Percentiles rank a stretch among this genome's conserved stretches.
These are phyloP conservation scores for Selene dorsalis DNA, from an alignment of 2,797 vertebrate genomes.

Conservation along the genomic window DNA sequence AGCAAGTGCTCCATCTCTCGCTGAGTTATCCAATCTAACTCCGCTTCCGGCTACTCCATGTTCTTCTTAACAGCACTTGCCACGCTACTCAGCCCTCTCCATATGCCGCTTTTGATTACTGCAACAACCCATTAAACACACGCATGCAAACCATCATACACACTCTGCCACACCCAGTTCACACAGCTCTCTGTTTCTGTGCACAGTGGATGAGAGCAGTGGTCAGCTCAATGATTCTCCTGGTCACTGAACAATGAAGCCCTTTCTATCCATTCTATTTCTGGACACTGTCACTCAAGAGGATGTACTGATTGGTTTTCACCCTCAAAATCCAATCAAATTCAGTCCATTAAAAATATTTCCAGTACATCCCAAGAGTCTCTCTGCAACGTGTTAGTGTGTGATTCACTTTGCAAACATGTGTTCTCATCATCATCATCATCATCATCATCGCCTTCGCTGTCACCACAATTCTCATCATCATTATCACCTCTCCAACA, in stretches of 20 bases:
- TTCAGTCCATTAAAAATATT: conserved; percentile 15
- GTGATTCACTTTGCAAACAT: conserved; percentile 36
- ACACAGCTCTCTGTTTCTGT: conserved; percentile 31
- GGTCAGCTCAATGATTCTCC: conserved; percentile 28
- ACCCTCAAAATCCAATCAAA: conserved; percentile 25
- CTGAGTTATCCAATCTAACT: conserved; percentile 32
- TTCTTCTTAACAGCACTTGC: conserved; percentile 50
- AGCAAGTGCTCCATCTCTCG: conserved; percentile 15
- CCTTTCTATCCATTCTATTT: conserved; percentile 34
- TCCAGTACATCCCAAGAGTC: not conserved
- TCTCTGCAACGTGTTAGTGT: conserved; percentile 10
- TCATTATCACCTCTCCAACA: conserved; percentile 51
- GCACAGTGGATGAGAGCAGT: conserved; percentile 16
- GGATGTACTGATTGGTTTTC: conserved; percentile 34
- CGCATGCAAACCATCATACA: conserved; percentile 29
- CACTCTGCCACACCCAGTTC: conserved; percentile 9
- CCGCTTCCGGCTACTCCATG: conserved; percentile 35
- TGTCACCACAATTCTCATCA: conserved; percentile 46
- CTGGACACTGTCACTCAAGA: conserved; percentile 3
- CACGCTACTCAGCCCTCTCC: conserved; percentile 26
- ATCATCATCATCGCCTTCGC: conserved; percentile 31
- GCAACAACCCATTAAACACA: conserved; percentile 50
- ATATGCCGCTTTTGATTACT: conserved; percentile 66
- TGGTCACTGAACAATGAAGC: conserved; percentile 17
- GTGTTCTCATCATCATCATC: conserved; percentile 28